These are phyloP conservation scores for Cherax destructor DNA, from an alignment of 1,140 invertebrate species.

Conservation along the genomic window DNA sequence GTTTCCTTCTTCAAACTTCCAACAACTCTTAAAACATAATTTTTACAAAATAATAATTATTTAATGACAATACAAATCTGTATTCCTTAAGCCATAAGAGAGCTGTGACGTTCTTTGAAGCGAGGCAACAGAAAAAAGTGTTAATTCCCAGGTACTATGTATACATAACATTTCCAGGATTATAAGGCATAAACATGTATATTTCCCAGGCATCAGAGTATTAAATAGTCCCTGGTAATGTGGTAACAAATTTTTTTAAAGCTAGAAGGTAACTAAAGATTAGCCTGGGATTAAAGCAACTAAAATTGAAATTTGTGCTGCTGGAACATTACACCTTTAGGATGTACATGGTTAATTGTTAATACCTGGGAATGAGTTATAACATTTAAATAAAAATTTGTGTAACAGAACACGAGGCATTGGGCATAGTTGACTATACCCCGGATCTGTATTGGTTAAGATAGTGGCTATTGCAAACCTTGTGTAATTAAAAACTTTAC, in stretches of 20 bases:
- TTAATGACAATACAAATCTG: constrained; percentile 53
- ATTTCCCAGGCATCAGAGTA: constrained; percentile 28
- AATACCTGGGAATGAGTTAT: constrained; percentile 9
- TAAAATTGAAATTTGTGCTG: constrained; percentile 54
- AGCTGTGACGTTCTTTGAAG: constrained; percentile 45
- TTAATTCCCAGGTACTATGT: constrained; percentile 30
- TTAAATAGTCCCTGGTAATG: neutral
- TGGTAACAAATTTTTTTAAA: constrained; percentile 18
- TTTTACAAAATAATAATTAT: constrained; percentile 60
- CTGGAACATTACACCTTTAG: constrained; percentile 26
- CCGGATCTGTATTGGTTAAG: constrained; percentile 4
- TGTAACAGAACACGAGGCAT: constrained; percentile 25
- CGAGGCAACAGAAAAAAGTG: constrained; percentile 39
- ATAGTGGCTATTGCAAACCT: constrained; percentile 29
- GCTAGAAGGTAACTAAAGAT: neutral
- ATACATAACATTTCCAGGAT: neutral
- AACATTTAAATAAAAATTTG: neutral
- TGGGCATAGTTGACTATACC: constrained; percentile 15
- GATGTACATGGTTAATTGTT: constrained; percentile 12
- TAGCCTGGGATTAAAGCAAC: constrained; percentile 5
- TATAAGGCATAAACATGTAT: constrained; percentile 15
- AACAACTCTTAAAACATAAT: constrained; percentile 64
- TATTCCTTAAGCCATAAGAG: constrained; percentile 56
- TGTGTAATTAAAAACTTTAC: constrained; percentile 49
- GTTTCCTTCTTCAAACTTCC: constrained; percentile 48